Evolutionary conservation across 2,113 vertebrate genomes (phyloP).

Genomic region (Prinia subflava): DNA sequence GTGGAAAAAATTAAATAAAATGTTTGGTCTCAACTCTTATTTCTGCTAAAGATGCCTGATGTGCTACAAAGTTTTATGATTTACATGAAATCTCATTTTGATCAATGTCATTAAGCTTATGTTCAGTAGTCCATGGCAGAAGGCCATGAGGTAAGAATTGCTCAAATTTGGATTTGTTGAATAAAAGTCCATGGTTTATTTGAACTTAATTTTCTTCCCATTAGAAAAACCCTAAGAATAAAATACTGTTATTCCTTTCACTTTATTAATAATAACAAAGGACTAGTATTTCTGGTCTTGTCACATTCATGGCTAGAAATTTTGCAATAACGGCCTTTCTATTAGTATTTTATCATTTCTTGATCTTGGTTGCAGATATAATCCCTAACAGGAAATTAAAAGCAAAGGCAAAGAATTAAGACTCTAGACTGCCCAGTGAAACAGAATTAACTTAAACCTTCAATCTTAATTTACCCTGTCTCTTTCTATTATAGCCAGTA

Average conservation of each 20-base stretch:
- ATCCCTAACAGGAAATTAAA: slow-evolving; percentile 17
- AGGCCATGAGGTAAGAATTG: not conserved
- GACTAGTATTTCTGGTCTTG: not conserved
- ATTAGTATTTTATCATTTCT: not conserved
- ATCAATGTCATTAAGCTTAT: not conserved
- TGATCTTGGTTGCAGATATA: not conserved
- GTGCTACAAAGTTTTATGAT: not conserved
- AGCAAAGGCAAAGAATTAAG: not conserved
- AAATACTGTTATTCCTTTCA: not conserved
- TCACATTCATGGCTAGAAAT: not conserved
- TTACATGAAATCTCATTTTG: not conserved
- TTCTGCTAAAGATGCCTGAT: not conserved
- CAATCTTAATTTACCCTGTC: not conserved
- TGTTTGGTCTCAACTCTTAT: not conserved
- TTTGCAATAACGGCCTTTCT: not conserved
- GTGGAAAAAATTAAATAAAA: not conserved
- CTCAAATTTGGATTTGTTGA: not conserved
- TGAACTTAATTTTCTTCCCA: not conserved
- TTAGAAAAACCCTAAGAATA: not conserved
- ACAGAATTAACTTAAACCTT: not conserved
- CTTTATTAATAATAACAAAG: not conserved
- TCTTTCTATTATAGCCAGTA: not conserved
- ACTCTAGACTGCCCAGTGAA: not conserved
- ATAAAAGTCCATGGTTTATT: not conserved
- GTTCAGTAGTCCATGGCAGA: not conserved